Base-by-base conservation (phyloP, 2,888 invertebrate species). In the Nomada goodeniana region DNA sequence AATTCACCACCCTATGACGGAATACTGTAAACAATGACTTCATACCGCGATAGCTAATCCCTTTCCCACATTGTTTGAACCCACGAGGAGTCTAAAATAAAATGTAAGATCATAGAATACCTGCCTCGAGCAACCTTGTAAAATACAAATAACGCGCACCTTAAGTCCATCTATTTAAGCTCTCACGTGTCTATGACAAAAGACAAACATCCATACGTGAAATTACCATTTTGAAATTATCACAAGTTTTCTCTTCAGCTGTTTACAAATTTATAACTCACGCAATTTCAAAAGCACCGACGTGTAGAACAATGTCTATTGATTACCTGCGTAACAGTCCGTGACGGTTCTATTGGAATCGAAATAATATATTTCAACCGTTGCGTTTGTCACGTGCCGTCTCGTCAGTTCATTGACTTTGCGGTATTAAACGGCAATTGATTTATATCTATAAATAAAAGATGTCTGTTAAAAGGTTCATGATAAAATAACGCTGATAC, bases 81-180 rank as follows among this genome's bases (percentile, higher is more conserved):
- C 11, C 65, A n/a, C 5, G 18, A 57, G 15, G n/a, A 13, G 36
- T 76, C 72, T 72, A 72, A 76, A 76, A 72, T 53, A 80, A 76
- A 60, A 70, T 26, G 7, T 11, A 59, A 61, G 52, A 63, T 60
- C 23, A 47, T 11, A 53, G 26, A n/a, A 52, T 29, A 60, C 29
- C 15, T n/a, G 72, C n/a, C 42, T 63, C 23, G 2, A 52, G n/a
- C 18, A 20, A 20, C 57, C 13, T 57, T 23, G 20, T 11, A n/a
- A 23, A 26, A 57, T 57, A 23, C 13, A 7, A 53, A 42, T 57
- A 59, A 73, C 73, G 59, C n/a, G 11, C n/a, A 23, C 18, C 57
- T 47, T 2, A 53, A 26, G 64, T 53, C 73, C 60, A 57, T 18
- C 69, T 79, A 81, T 74, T 81, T 79, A 70, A 60, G 64, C 44